A percentile compares a stretch with the other conserved stretches of the same genome.
Conservation (phyloP, 1,140 invertebrate genomes). For the Brachionus rubens region DNA sequence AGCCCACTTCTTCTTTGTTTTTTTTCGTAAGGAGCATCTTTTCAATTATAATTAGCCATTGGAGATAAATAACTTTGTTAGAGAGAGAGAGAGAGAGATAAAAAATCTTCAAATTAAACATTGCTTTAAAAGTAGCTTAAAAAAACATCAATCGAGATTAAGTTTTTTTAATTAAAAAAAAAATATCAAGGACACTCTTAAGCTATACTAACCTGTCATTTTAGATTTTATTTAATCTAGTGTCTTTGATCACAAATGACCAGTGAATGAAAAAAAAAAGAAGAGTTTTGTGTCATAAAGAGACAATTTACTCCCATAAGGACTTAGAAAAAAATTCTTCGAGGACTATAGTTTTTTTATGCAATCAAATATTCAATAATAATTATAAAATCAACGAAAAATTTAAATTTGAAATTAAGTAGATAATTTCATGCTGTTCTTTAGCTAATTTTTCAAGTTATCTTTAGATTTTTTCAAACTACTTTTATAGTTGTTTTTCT, state of each 20-base stretch:
- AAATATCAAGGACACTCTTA: background rate
- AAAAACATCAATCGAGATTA: constrained; percentile 34
- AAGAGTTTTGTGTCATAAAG: too few relatives aligned
- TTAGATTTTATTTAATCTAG: background rate
- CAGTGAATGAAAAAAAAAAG: too few relatives aligned
- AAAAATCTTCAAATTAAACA: background rate
- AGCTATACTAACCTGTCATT: background rate
- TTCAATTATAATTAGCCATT: constrained; percentile 5
- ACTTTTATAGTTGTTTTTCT: constrained; percentile 10
- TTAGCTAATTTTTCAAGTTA: background rate
- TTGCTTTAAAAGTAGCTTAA: constrained; percentile 16
- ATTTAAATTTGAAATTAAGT: constrained; percentile 15
- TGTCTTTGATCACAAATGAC: too few relatives aligned
- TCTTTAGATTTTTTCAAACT: background rate
- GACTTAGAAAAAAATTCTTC: too few relatives aligned
- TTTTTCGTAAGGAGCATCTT: too few relatives aligned
- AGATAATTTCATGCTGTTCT: constrained; percentile 35
- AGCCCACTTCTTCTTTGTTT: background rate
- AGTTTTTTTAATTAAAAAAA: constrained; percentile 33
- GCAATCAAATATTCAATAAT: background rate
- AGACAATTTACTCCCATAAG: too few relatives aligned
- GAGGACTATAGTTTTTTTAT: too few relatives aligned
- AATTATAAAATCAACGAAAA: constrained; percentile 3
- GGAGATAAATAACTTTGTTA: constrained; percentile 13
- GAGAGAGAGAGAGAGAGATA: constrained; percentile 28